Base-by-base conservation (phyloP, 2,113 vertebrate genomes). In the Hemicordylus capensis region DNA sequence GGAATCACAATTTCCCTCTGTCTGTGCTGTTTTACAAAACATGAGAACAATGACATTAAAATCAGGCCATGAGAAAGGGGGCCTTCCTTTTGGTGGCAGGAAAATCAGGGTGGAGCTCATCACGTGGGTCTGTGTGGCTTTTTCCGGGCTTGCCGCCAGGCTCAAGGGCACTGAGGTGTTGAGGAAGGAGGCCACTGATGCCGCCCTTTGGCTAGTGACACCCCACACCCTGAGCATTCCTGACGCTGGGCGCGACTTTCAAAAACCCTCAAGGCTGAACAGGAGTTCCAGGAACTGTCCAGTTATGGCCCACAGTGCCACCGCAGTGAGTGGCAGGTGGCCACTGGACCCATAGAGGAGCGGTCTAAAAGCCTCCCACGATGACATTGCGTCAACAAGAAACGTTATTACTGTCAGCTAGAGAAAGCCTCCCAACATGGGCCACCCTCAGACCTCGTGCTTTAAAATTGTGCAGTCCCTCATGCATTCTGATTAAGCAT, bases 21-120 rank as follows among this genome's bases (percentile, higher is more conserved):
- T 42, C 8, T 82, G 15, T 20, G 42, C 64, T 75, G 80, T 37
- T 85, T 81, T 75, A 67, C 42, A 78, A 31, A 82, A 74, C 79
- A n/a, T 89, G 31, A 48, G 37, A 69, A 70, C 77, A 44, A 24
- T 64, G 31, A 61, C 37, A 64, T 75, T 61, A 48, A 75, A 86
- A 22, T 28, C 15, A 19, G 34, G 56, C 59, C 11, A 19, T 17
- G 22, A 4, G 66, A 63, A 4, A 11, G 67, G 15, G 2, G 63
- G 22, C 54, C 2, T 59, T 61, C 51, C 10, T n/a, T 66, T 69
- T 66, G 67, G 31, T 46, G 31, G 58, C 26, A 34, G 63, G 75
- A 63, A 83, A 24, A 5, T 46, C 69, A 12, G 39, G 1, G 75
- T n/a, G 31, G 37, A 61, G 37, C 24, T 72, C 37, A 8, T 14